These are phyloP conservation scores for Lepisosteus oculatus DNA, from an alignment of 2,113 vertebrate genomes.

Conservation along the genomic window DNA sequence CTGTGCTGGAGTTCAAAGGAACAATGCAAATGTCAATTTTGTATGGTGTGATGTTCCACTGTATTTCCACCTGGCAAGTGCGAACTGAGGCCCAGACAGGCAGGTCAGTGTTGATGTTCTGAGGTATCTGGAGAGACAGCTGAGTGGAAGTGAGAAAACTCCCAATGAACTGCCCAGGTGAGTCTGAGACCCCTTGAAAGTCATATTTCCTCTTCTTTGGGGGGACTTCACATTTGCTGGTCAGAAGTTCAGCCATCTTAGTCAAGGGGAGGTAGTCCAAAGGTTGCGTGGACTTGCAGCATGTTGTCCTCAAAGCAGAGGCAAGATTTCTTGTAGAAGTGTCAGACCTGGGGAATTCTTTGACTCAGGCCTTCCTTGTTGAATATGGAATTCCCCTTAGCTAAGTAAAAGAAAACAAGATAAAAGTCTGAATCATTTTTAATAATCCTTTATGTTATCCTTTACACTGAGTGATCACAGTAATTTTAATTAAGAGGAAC, in stretches of 20 bases:
- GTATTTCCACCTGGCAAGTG: not conserved
- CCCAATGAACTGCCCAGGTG: not conserved
- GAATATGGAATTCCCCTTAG: too few relatives aligned
- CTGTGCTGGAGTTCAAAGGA: not conserved
- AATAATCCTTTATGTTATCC: too few relatives aligned
- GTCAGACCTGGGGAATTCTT: too few relatives aligned
- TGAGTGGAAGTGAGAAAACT: not conserved
- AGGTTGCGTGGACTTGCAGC: too few relatives aligned
- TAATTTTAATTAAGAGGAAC: too few relatives aligned
- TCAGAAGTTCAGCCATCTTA: not conserved
- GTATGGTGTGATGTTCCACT: slow-evolving; percentile 1
- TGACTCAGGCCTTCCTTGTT: too few relatives aligned
- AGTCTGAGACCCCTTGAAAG: not conserved
- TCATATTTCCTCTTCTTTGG: slow-evolving; percentile 5
- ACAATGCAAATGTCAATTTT: slow-evolving; percentile 6
- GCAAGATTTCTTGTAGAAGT: too few relatives aligned
- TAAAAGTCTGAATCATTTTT: too few relatives aligned
- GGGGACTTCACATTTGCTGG: not conserved
- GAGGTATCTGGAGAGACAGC: not conserved
- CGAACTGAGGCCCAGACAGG: not conserved
- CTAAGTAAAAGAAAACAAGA: too few relatives aligned
- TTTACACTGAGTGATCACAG: too few relatives aligned
- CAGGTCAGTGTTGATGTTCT: not conserved
- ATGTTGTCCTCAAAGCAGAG: too few relatives aligned
- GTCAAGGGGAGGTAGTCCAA: not conserved